These are phyloP conservation scores for Falco naumanni DNA, from an alignment of 2,797 vertebrate species.

Conservation along the genomic window DNA sequence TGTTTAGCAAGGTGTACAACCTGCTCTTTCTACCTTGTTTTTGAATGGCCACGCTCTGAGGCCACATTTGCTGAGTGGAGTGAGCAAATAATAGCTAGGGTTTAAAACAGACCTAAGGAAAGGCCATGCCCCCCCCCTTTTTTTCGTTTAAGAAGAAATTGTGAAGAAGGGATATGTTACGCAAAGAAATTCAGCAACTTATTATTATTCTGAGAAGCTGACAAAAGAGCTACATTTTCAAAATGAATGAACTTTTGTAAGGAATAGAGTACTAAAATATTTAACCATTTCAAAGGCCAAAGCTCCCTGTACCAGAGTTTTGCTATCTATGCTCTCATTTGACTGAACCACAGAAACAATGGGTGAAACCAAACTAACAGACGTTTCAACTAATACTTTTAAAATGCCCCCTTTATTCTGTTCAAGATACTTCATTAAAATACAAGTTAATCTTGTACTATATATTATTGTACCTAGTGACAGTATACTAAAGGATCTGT, in stretches of 20 bases:
- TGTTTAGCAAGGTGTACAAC: not conserved
- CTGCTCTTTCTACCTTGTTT: not conserved
- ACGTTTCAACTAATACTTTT: conserved; percentile 27
- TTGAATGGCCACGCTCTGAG: not conserved
- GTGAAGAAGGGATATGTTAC: not conserved
- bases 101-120: not conserved
- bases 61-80: fast-evolving
- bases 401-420: conserved; percentile 35
- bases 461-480: conserved; percentile 37
- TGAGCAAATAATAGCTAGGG: not conserved
- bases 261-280: not conserved
- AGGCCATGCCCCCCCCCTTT: not conserved
- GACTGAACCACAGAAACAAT: not conserved
- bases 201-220: conserved; percentile 15
- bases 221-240: not conserved
- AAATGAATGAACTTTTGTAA: conserved; percentile 27
- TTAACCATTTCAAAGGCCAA: conserved; percentile 22
- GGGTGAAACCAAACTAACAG: not conserved
- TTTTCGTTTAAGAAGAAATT: not conserved
- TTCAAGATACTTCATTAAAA: conserved; percentile 29
- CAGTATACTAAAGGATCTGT: conserved; percentile 51
- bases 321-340: not conserved
- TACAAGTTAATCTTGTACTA: conserved; percentile 19
- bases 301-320: not conserved
- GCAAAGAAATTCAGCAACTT: not conserved